Percentiles rank a stretch among this genome's conserved stretches.
Conservation (phyloP, 2,113 vertebrate genomes). For the Channa maculata region DNA sequence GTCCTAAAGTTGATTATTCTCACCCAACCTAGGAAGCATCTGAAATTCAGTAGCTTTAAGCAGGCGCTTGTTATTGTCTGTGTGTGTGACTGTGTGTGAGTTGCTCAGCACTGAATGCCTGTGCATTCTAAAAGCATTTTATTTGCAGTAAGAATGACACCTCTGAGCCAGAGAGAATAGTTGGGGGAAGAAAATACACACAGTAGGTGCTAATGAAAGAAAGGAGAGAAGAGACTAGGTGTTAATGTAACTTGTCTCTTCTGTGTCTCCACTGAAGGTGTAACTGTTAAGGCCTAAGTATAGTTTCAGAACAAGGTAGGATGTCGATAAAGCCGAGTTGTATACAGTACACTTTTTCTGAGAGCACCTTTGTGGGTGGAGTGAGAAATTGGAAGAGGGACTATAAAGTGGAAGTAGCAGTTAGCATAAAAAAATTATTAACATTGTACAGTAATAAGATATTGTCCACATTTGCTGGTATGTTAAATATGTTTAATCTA, state of each 20-base stretch:
- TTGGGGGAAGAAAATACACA: constrained; percentile 53
- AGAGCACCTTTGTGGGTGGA: neutral
- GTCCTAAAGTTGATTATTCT: constrained; percentile 36
- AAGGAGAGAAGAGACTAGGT: constrained; percentile 54
- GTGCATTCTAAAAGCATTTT: constrained; percentile 65
- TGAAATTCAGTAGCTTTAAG: constrained; percentile 55
- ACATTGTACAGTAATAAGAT: neutral
- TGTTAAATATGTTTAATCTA: neutral
- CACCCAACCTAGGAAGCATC: constrained; percentile 22
- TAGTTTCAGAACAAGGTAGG: constrained; percentile 16
- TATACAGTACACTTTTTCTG: neutral
- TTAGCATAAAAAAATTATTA: neutral
- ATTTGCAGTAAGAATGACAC: constrained; percentile 67
- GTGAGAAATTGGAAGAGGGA: neutral
- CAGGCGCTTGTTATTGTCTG: constrained; percentile 41
- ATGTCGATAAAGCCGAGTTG: neutral
- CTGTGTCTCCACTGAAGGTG: constrained; percentile 37
- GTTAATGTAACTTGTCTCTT: constrained; percentile 50
- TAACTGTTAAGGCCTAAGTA: constrained; percentile 35
- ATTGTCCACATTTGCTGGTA: neutral
- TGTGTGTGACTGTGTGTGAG: constrained; percentile 32
- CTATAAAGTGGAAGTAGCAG: neutral
- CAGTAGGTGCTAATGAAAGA: constrained; percentile 67
- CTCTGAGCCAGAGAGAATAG: constrained; percentile 56
- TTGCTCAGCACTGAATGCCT: constrained; percentile 48